These are phyloP conservation scores for Megalops atlanticus DNA, from an alignment of 2,113 vertebrate genomes.

Conservation along the genomic window DNA sequence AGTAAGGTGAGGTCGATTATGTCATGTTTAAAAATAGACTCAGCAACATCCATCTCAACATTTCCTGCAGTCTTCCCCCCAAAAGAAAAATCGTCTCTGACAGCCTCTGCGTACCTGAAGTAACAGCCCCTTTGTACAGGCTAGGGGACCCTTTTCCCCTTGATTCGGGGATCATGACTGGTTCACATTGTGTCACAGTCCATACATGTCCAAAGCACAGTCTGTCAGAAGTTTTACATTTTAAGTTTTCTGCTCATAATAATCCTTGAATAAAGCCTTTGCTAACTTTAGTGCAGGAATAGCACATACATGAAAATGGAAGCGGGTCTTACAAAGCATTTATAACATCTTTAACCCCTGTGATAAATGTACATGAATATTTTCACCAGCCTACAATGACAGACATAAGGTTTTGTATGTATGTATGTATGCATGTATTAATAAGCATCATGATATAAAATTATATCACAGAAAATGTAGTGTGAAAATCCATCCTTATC, in stretches of 20 bases:
- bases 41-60: not conserved
- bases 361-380: too few species aligned
- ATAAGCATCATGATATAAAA: too few species aligned
- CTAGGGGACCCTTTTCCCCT: not conserved
- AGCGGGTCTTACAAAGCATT: too few species aligned
- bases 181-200: not conserved
- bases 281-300: not conserved
- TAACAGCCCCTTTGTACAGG: too few species aligned
- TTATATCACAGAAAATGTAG: too few species aligned
- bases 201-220: not conserved
- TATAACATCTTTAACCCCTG: too few species aligned
- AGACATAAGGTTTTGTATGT: too few species aligned
- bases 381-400: too few species aligned
- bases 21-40: not conserved
- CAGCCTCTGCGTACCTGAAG: not conserved
- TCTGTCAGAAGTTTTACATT: not conserved
- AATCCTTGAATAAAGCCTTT: not conserved
- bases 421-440: too few species aligned
- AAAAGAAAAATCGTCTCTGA: not conserved
- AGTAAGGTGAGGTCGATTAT: too few species aligned
- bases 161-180: not conserved
- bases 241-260: not conserved
- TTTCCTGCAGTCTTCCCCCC: not conserved
- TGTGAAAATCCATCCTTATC: too few species aligned
- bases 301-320: too few species aligned